Evolutionary conservation across 2,113 vertebrate species (phyloP), one percentile per base, ranked within the genome.

Genomic region (Tautogolabrus adspersus): DNA sequence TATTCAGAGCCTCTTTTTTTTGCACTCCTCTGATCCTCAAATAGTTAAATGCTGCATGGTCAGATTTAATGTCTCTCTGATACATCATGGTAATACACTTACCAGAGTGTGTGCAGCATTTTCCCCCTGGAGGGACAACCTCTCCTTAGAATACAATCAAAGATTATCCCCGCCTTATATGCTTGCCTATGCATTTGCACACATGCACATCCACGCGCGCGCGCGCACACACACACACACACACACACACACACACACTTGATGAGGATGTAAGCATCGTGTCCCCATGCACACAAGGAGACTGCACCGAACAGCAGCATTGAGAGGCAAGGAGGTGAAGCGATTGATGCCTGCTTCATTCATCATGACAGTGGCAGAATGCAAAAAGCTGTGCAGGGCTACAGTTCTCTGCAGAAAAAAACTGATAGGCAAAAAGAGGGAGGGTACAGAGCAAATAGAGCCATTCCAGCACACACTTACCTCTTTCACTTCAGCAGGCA

Each of bases 401-500:
- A 81, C 72, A 86, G 83, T 77, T 81, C 71, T 83, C 83, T 77
- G 85, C 81, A 87, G 76, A 89, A 60, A 52, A 72, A 81, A 79
- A 56, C 61, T 75, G 60, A 70, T 70, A 62, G 58, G 51, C 59
- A 80, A 65, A 77, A 80, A 71, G 69, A 79, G 87, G 86, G 87
- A 92, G 81, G 84, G 75, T 78, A 66, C 70, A 64, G 44, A 86
- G 77, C 82, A 85, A 77, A 87, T 70, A 83, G 73, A 89, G 88
- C 73, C 86, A 90, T 88, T 88, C 86, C 85, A 87, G 80, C 74
- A 80, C 80, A 84, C 87, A 85, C 92, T 93, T 91, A 95, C 94
- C 94, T 94, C 93, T 81, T 94, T 93, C 77, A 94, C 91, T 93
- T 94, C 91, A 72, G 92, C 93, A 68, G 93, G 93, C 94, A 95